A percentile compares a stretch with the other conserved stretches of the same genome.
Evolutionary conservation across 2,797 vertebrate species (phyloP).

Genomic region (Sardinella longiceps): DNA sequence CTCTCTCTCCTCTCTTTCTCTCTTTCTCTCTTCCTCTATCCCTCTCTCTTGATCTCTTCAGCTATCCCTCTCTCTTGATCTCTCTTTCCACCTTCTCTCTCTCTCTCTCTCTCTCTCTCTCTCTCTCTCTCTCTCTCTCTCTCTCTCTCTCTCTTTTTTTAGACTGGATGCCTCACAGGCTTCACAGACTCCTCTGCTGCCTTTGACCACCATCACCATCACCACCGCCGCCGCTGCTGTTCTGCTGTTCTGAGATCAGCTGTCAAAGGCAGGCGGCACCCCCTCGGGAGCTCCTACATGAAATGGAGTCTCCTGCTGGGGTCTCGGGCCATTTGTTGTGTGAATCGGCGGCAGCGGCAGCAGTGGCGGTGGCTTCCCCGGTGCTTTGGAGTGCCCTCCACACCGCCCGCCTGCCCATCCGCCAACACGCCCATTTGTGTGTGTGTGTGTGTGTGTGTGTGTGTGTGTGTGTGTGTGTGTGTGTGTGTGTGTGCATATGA

Average conservation of each 20-base stretch:
- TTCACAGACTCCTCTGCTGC: no score
- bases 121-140: neutral
- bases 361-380: neutral
- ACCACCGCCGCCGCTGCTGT: neutral
- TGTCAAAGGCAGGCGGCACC: neutral
- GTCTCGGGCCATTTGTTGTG: neutral
- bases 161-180: neutral
- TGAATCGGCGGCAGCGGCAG: neutral
- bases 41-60: no score
- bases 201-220: no score
- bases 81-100: neutral
- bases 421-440: neutral
- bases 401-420: neutral
- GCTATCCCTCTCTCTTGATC: neutral
- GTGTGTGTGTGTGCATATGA: neutral
- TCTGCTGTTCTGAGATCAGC: neutral
- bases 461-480: neutral
- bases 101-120: constrained; percentile 35
- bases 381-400: neutral
- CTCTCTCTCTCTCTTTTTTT: neutral
- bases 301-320: constrained; percentile 2
- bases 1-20: neutral
- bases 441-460: no score
- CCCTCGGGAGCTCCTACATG: neutral
- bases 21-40: neutral